These are phyloP conservation scores for Adelges cooleyi DNA, from an alignment of 1,140 invertebrate genomes.

Conservation along the genomic window DNA sequence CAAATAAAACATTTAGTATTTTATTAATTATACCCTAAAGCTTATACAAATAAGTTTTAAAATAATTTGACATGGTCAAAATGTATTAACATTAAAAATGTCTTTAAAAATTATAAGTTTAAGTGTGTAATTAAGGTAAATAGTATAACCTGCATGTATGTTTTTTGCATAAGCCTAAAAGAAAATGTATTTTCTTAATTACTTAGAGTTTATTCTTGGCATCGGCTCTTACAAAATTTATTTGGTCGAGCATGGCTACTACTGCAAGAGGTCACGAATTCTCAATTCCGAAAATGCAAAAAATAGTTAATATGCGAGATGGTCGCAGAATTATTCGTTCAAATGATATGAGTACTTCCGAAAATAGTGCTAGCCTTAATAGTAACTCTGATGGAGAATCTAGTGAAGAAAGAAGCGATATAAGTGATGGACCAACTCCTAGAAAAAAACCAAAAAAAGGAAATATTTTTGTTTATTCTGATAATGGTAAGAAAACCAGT, in stretches of 20 bases:
- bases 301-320: background rate
- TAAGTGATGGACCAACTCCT: conserved; percentile 41
- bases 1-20: no score
- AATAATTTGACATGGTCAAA: no score
- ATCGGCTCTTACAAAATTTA: conserved; percentile 75
- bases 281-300: conserved; percentile 13
- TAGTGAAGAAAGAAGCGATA: conserved; percentile 33
- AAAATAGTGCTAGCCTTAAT: conserved; percentile 25
- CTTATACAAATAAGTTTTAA: no score
- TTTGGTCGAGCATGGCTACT: conserved; percentile 66
- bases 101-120: no score
- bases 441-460: conserved; percentile 41
- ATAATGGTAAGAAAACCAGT: conserved; percentile 11
- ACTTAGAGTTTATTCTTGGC: conserved; percentile 73
- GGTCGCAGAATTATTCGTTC: background rate
- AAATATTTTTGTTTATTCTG: conserved; percentile 30
- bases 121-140: no score
- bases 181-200: no score
- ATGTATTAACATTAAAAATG: no score
- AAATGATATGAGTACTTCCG: conserved; percentile 25
- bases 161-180: no score
- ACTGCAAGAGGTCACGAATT: conserved; percentile 20
- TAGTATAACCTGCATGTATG: no score
- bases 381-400: conserved; percentile 23
- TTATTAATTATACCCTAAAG: no score